A percentile compares a stretch with the other conserved stretches of the same genome.
Conservation (phyloP, 2,113 vertebrate species). For the Promerops cafer region DNA sequence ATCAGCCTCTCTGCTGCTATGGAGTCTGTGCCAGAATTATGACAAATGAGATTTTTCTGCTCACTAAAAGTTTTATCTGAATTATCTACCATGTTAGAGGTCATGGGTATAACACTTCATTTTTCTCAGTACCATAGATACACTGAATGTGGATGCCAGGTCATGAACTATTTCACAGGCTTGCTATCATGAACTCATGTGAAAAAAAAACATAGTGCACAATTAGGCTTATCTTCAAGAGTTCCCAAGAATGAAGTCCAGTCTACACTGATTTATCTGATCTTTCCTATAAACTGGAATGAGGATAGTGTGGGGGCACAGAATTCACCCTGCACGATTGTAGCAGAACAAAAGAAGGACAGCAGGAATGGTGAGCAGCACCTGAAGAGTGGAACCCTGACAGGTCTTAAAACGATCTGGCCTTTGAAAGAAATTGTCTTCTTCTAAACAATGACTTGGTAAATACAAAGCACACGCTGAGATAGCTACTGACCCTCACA, state of each 20-base stretch:
- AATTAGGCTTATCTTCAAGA: constrained; percentile 50
- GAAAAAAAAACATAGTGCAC: not conserved
- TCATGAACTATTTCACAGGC: constrained; percentile 43
- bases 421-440: not conserved
- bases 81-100: constrained; percentile 58
- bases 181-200: constrained; percentile 21
- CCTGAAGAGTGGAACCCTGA: not conserved
- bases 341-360: not conserved
- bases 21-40: constrained; percentile 38
- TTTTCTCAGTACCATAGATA: constrained; percentile 42
- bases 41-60: constrained; percentile 45
- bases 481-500: not conserved
- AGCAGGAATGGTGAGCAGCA: not conserved
- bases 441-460: not conserved
- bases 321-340: not conserved
- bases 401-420: not conserved
- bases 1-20: constrained; percentile 30
- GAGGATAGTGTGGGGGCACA: not conserved
- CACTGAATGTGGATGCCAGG: not conserved
- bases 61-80: constrained; percentile 47
- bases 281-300: not conserved
- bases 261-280: constrained; percentile 30
- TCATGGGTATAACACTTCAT: constrained; percentile 55
- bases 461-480: not conserved
- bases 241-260: constrained; percentile 8